These are phyloP conservation scores for Cryptocheilus praepositus DNA, from an alignment of 2,888 invertebrate genomes.

Conservation along the genomic window DNA sequence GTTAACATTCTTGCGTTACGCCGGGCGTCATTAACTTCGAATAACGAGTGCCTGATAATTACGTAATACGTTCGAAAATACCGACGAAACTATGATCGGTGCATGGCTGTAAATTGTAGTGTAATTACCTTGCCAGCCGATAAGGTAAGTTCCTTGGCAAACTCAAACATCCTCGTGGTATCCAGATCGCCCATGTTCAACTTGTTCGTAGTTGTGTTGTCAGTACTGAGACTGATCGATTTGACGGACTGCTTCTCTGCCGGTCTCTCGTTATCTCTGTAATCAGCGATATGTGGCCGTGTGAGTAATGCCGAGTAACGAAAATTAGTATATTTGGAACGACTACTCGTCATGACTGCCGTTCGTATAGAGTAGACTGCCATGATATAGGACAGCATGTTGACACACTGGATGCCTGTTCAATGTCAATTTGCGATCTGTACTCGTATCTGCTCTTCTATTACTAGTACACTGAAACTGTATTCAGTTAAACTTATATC, in stretches of 20 bases:
- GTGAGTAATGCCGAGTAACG: slow-evolving; percentile 27
- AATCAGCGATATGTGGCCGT: slow-evolving; percentile 41
- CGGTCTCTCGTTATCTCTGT: slow-evolving; percentile 50
- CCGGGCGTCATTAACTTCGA: too few relatives aligned
- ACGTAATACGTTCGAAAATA: too few relatives aligned
- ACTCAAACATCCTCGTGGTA: slow-evolving; percentile 56
- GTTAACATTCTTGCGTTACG: too few relatives aligned
- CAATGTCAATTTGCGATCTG: too few relatives aligned
- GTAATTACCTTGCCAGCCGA: slow-evolving; percentile 63
- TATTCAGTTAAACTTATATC: too few relatives aligned
- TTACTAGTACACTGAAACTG: too few relatives aligned
- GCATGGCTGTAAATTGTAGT: too few relatives aligned
- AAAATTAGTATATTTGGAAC: slow-evolving; percentile 28
- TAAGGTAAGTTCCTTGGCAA: slow-evolving; percentile 57
- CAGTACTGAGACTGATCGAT: slow-evolving; percentile 44
- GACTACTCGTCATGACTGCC: neutral
- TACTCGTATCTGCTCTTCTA: too few relatives aligned
- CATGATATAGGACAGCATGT: too few relatives aligned
- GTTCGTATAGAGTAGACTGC: slow-evolving; percentile 1
- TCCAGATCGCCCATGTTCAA: slow-evolving; percentile 55
- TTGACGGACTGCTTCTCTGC: slow-evolving; percentile 13
- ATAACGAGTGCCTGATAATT: too few relatives aligned
- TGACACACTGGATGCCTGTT: too few relatives aligned
- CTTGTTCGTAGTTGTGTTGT: slow-evolving; percentile 35
- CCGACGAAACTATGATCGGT: too few relatives aligned